phyloP scores from a whole-genome alignment of 2,113 vertebrate species.

The Coracopsis vasa region DNA sequence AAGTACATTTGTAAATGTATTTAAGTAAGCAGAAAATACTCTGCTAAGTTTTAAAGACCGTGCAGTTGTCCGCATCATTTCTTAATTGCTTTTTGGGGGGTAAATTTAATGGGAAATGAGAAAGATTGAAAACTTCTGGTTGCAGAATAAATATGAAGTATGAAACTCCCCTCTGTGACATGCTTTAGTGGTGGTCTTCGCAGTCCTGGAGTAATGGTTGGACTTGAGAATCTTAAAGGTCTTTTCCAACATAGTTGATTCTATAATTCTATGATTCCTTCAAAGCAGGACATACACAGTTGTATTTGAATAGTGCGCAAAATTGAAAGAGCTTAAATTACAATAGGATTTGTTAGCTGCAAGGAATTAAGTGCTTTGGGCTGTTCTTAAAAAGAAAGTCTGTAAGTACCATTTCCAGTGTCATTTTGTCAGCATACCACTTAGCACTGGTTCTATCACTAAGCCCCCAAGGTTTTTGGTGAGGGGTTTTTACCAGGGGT shows the following conservation, averaged over 20 bases:
- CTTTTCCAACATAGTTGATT: background rate
- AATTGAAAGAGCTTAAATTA: background rate
- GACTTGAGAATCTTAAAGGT: background rate
- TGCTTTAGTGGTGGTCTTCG: background rate
- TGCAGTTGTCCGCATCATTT: background rate
- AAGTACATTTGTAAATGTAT: background rate
- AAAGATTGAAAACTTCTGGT: background rate
- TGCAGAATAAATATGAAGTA: background rate
- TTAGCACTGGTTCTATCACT: background rate
- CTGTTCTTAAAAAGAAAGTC: background rate
- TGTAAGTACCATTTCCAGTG: background rate
- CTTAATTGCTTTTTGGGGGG: background rate
- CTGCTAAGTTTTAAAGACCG: background rate
- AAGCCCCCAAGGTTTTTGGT: background rate
- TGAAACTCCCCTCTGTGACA: background rate
- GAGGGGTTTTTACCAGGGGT: background rate
- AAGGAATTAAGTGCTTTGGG: background rate
- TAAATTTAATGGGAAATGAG: background rate
- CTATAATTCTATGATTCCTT: background rate
- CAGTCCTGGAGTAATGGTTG: background rate
- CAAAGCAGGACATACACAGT: background rate
- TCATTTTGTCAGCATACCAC: background rate
- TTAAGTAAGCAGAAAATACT: background rate
- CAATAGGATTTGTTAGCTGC: background rate
- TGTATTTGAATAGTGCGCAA: background rate